Evolutionary conservation across 2,113 vertebrate species (phyloP).

Genomic region (Aegotheles bennettii): DNA sequence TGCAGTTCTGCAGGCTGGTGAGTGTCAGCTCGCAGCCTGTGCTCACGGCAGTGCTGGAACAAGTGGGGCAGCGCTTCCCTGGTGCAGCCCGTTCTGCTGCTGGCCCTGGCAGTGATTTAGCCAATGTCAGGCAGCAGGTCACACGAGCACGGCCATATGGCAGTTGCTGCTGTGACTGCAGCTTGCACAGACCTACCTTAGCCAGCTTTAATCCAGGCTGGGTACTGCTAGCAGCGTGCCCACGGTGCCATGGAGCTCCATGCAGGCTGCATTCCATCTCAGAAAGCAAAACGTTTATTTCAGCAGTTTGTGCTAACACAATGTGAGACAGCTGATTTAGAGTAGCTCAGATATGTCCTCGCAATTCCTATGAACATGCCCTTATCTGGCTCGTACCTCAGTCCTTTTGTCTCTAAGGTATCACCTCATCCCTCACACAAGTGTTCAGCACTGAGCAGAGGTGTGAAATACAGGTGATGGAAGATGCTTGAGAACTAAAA

Average conservation of each 20-base stretch:
- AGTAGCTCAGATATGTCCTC: neutral
- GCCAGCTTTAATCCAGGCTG: neutral
- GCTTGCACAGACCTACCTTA: neutral
- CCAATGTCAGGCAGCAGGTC: neutral
- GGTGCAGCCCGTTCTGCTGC: fast-evolving
- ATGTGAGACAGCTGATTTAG: neutral
- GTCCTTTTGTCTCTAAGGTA: neutral
- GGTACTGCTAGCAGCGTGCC: neutral
- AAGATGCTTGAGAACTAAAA: neutral
- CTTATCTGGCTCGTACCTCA: neutral
- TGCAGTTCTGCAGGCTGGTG: neutral
- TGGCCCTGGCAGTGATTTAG: neutral
- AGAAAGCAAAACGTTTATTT: neutral
- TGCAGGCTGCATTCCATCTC: neutral
- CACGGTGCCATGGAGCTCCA: fast-evolving
- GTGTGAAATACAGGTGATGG: neutral
- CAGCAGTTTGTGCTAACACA: neutral
- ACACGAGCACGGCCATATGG: neutral
- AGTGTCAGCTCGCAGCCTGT: neutral
- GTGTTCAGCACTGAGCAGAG: neutral
- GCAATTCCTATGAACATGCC: neutral
- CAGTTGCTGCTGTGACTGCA: neutral
- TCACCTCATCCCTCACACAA: neutral
- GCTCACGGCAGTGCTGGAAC: neutral
- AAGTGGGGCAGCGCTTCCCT: neutral